Conservation (phyloP, 2,113 vertebrate genomes). For the Lagopus leucura region DNA sequence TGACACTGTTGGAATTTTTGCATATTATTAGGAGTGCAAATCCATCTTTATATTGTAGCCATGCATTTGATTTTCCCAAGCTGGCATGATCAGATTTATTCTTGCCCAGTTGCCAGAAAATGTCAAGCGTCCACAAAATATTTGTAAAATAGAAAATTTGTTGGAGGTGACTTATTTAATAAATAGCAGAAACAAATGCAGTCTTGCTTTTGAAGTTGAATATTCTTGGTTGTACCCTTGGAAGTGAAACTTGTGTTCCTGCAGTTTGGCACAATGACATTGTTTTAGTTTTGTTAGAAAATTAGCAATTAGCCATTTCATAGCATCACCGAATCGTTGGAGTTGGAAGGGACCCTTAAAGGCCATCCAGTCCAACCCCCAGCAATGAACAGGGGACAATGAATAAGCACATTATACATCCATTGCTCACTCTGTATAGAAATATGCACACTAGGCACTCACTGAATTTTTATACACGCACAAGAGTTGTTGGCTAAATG, state of each 20-base stretch:
- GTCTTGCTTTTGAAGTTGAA: background rate
- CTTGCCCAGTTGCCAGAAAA: background rate
- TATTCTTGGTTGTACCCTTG: background rate
- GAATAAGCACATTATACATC: background rate
- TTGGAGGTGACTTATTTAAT: background rate
- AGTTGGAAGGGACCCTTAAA: too few relatives aligned
- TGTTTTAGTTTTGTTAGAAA: background rate
- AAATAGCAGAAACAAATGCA: background rate
- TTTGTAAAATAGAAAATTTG: background rate
- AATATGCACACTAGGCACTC: background rate
- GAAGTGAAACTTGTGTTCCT: background rate
- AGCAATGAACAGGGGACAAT: too few relatives aligned
- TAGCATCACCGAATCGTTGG: too few relatives aligned
- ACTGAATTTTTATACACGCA: background rate
- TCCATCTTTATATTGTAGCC: background rate
- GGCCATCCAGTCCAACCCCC: too few relatives aligned
- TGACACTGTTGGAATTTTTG: background rate
- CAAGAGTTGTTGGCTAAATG: background rate
- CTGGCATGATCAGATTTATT: background rate
- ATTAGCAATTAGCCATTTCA: background rate
- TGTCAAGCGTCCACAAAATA: background rate
- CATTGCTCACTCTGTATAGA: background rate
- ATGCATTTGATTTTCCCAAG: background rate
- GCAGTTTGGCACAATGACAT: background rate
- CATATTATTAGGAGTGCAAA: background rate